Conservation (phyloP, 2,797 vertebrate species). For the Anguilla marmorata region DNA sequence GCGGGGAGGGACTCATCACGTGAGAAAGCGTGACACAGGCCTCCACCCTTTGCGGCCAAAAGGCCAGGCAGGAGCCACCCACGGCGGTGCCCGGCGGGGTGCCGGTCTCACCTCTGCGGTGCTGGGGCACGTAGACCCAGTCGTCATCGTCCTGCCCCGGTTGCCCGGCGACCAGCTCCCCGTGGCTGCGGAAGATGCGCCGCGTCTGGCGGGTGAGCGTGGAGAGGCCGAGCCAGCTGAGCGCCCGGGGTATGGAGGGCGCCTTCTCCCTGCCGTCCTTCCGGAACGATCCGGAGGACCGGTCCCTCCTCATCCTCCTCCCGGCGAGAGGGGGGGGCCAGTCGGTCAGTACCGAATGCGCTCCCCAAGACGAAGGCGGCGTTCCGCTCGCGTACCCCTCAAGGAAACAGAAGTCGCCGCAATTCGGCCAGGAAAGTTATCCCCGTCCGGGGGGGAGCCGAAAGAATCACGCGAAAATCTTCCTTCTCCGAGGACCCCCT, state of each 20-base stretch:
- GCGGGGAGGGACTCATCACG: not conserved
- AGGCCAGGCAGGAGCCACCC: not conserved
- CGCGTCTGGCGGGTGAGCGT: conserved; percentile 86
- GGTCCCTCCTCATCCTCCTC: conserved; percentile 86
- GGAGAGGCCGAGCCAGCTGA: conserved; percentile 92
- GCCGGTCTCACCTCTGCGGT: conserved; percentile 82
- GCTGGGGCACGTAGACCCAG: conserved; percentile 85
- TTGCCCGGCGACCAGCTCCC: conserved; percentile 73
- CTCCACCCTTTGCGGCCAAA: not conserved
- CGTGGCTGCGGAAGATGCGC: conserved; percentile 89
- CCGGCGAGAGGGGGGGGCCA: not conserved
- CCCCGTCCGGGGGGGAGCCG: not conserved
- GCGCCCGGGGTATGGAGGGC: conserved; percentile 80
- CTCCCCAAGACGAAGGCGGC: not conserved
- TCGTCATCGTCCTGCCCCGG: conserved; percentile 74
- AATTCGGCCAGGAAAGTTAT: not conserved
- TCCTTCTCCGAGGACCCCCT: not conserved
- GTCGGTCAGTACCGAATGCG: not conserved
- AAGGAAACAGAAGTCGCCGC: no score
- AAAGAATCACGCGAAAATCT: not conserved
- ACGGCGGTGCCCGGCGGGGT: not conserved
- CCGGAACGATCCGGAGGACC: conserved; percentile 76
- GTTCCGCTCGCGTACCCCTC: not conserved
- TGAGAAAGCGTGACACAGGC: not conserved
- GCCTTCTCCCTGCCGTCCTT: conserved; percentile 76